Percentiles rank a stretch among this genome's conserved stretches.
Evolutionary conservation across 2,888 invertebrate genomes (phyloP).

Genomic region (Dilophus febrilis): DNA sequence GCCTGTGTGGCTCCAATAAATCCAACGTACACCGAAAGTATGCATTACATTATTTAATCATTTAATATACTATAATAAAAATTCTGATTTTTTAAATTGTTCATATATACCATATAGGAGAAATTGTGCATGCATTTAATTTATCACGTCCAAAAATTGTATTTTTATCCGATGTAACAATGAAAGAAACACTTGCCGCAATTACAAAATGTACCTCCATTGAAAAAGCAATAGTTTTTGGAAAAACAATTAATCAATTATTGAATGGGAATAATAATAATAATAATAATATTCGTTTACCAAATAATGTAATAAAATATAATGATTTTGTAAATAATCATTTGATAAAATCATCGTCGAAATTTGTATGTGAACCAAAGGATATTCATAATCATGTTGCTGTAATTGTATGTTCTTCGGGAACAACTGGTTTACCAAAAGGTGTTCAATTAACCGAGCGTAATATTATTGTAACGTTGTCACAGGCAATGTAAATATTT

Average conservation of each 20-base stretch:
- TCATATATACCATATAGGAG: slow-evolving; percentile 30
- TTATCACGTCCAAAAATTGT: slow-evolving; percentile 53
- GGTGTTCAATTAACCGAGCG: slow-evolving; percentile 56
- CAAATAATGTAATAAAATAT: too few species aligned
- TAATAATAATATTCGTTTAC: too few species aligned
- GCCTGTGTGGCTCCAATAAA: slow-evolving; percentile 40
- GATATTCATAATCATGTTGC: background rate
- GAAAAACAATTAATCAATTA: slow-evolving; percentile 24
- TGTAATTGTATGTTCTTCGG: slow-evolving; percentile 58
- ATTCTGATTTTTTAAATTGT: too few species aligned
- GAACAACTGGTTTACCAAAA: slow-evolving; percentile 65
- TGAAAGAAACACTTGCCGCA: slow-evolving; percentile 37
- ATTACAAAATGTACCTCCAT: slow-evolving; percentile 35
- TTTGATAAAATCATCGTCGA: background rate
- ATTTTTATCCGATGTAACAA: slow-evolving; percentile 43
- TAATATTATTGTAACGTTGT: slow-evolving; percentile 35
- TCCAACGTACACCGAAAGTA: slow-evolving; percentile 37
- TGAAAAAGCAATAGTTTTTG: slow-evolving; percentile 39
- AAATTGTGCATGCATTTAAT: slow-evolving; percentile 47
- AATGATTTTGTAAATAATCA: too few species aligned
- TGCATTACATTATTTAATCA: slow-evolving; percentile 11
- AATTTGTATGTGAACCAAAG: background rate
- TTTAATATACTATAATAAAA: too few species aligned
- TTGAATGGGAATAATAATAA: slow-evolving; percentile 11
- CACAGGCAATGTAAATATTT: slow-evolving; percentile 15